A percentile compares a stretch with the other conserved stretches of the same genome.
These are phyloP conservation scores for Lathamus discolor DNA, from an alignment of 2,113 vertebrate species.

Conservation along the genomic window DNA sequence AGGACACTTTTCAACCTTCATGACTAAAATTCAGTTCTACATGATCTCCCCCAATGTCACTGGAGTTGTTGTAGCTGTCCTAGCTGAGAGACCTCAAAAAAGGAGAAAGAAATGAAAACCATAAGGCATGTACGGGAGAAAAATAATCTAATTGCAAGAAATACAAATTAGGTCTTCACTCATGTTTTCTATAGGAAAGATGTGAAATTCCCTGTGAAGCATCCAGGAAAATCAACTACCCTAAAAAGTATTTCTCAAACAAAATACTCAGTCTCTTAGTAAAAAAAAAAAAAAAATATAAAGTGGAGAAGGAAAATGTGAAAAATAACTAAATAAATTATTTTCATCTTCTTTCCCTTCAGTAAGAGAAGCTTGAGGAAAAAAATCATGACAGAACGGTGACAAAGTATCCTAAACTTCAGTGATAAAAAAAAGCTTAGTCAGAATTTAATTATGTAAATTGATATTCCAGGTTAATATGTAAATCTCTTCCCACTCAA, in stretches of 20 bases:
- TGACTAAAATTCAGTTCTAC: neutral
- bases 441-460: neutral
- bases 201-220: neutral
- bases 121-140: neutral
- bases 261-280: neutral
- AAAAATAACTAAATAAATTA: neutral
- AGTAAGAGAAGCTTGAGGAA: neutral
- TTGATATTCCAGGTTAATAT: neutral
- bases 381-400: neutral
- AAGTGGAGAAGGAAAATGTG: neutral
- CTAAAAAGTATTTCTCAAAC: neutral
- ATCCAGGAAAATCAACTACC: neutral
- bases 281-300: neutral
- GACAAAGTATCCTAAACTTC: neutral
- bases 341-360: neutral
- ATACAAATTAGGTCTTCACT: neutral
- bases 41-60: neutral
- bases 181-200: neutral
- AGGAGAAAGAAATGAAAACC: neutral
- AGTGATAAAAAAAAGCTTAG: neutral
- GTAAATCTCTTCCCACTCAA: neutral
- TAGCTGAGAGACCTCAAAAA: neutral
- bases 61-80: neutral
- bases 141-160: neutral
- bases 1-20: neutral